Base-by-base conservation (phyloP, 2,113 vertebrate species). In the Charadrius vociferus region DNA sequence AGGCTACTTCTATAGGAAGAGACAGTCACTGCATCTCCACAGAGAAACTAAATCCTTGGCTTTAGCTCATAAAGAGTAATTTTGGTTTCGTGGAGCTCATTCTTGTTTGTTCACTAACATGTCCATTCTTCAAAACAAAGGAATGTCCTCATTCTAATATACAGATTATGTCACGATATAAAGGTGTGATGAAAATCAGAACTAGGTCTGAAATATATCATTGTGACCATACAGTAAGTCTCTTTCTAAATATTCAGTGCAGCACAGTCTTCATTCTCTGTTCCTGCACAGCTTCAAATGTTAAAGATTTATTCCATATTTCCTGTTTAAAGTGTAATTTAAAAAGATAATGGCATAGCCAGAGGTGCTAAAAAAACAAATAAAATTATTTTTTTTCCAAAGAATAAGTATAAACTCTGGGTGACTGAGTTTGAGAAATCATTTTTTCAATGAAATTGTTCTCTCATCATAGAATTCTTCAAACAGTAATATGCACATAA, bases 271-370 rank as follows among this genome's bases (percentile, higher is more conserved):
- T 58, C 41, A 67, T 70, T 78, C 13, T 78, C 36, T 78, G 14
- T 19, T 65, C 36, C 77, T 71, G 34, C 20, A 62, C 26, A 37
- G 5, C 43, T 86, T 68, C 39, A 88, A 19, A 63, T 10, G 5
- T 24, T 66, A 21, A 10, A 62, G 15, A 71, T 58, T 73, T 67
- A 52, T 43, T 63, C 34, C 4, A 26, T 16, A 34, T 39, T 50
- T 12, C 22, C 29, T 47, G 32, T n/a, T 39, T 43, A 62, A 77
- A 77, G 12, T 24, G 15, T 41, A 22, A 36, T 39, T 91, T 1
- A 21, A 73, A 92, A 75, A 50, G 8, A 52, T 3, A 32, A 34
- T 36, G 24, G 1, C 18, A 73, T 81, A 37, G 0, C 0, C 5
- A 47, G 10, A 37, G 10, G 59, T 55, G 17, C 2, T 26, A 62